Evolutionary conservation across 2,888 invertebrate species (phyloP), one percentile per base, ranked within the genome.

Genomic region (Zootermopsis nevadensis): DNA sequence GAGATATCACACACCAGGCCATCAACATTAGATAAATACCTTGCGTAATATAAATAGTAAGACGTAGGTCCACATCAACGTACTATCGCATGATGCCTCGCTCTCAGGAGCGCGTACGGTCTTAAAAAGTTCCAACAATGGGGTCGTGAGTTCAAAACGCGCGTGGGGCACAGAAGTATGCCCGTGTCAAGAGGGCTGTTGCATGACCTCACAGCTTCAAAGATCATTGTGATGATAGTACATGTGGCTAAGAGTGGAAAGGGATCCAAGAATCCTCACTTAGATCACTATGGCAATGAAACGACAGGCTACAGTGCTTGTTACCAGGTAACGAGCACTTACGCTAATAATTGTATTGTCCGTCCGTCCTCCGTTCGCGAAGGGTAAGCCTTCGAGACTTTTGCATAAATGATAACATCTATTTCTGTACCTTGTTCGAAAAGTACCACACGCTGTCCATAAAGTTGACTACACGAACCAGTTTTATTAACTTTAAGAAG

Each of bases 291-390:
- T 74, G 74, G 19, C 69, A 33, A 72, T 33, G 35, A 74, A 42
- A 74, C 42, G 33, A 35, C 22, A 31, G 24, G 69, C 19, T 69
- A 31, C 27, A 27, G 8, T 60, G 8, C 60, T 27, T 60, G 15
- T 60, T 27, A 60, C 33, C 38, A 42, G 42, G 35, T n/a, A 74
- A 74, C 38, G 38, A 74, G 35, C 74, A 74, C 74, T 74, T 74
- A 74, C 24, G 74, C 74, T 74, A 42, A 74, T 74, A 38, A 38
- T n/a, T 74, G n/a, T 24, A 74, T 24, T n/a, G 74, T 74, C 74
- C 74, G 24, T 74, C 74, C 74, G n/a, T 74, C 38, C 42, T 74
- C 38, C 42, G 8, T 74, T 38, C 42, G n/a, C 27, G 22, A 35
- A n/a, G 38, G 35, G 7, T 35, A 72, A 72, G 42, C 69, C 69